Conservation (phyloP, 2,888 invertebrate species). For the Dinocampus coccinellae region DNA sequence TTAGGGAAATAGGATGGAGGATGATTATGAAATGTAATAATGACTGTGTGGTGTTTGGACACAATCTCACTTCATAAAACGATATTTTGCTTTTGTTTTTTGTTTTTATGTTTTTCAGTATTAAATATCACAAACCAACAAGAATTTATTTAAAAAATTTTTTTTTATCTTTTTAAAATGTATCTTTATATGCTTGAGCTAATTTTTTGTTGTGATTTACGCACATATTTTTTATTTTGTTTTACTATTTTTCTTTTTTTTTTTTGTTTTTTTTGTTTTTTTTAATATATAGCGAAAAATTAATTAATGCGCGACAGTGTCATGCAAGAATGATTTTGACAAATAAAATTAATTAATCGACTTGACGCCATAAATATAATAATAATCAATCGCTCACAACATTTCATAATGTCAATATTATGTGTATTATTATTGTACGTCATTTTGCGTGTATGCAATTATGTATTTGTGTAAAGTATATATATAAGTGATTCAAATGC, state of each 20-base stretch:
- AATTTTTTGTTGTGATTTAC: conserved; percentile 43
- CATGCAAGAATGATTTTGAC: background rate
- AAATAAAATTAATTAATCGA: conserved; percentile 1
- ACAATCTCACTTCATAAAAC: conserved; percentile 28
- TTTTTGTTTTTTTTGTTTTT: conserved; percentile 8
- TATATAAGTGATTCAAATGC: background rate
- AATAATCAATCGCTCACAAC: background rate
- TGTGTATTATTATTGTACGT: no score
- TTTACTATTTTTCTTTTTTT: background rate
- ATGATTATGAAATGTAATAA: no score
- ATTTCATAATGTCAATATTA: background rate
- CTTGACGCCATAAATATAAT: background rate
- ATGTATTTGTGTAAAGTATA: background rate
- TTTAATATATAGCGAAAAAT: conserved; percentile 29
- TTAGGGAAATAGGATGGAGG: conserved; percentile 17
- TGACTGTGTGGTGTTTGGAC: conserved; percentile 25
- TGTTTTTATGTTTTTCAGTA: conserved; percentile 3
- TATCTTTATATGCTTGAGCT: conserved; percentile 52
- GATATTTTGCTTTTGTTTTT: conserved; percentile 24
- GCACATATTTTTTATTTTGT: conserved; percentile 22
- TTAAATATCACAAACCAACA: conserved; percentile 51
- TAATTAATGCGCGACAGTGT: background rate
- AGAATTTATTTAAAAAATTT: conserved; percentile 39
- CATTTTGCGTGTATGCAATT: background rate
- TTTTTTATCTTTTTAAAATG: conserved; percentile 34